phyloP scores from a whole-genome alignment of 2,113 vertebrate species.

The Phylloscopus whistleri region DNA sequence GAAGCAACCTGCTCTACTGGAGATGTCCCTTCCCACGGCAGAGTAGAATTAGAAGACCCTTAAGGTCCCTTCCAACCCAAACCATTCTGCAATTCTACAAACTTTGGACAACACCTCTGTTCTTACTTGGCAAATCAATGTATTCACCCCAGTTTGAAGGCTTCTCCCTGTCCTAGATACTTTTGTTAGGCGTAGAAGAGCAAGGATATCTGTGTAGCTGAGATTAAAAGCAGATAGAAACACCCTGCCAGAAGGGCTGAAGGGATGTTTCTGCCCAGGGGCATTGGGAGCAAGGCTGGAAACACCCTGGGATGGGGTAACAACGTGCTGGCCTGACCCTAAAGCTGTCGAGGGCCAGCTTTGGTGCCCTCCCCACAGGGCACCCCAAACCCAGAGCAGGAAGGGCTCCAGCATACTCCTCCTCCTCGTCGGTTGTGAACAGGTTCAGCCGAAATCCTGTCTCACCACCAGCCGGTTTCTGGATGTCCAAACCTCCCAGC shows the following conservation, averaged over 20 bases:
- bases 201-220: background rate
- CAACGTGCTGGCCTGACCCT: background rate
- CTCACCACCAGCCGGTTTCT: slow-evolving; percentile 77
- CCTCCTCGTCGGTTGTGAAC: slow-evolving; percentile 92
- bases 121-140: background rate
- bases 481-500: slow-evolving; percentile 87
- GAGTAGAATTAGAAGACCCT: background rate
- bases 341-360: background rate
- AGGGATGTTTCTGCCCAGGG: background rate
- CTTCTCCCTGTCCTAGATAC: background rate
- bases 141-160: background rate
- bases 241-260: background rate
- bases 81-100: background rate
- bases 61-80: background rate
- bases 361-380: background rate
- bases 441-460: slow-evolving; percentile 88
- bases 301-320: background rate
- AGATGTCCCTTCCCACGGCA: background rate
- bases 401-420: slow-evolving; percentile 80
- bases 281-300: background rate
- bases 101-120: background rate
- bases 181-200: background rate
- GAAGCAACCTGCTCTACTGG: background rate
- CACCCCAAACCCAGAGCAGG: background rate
- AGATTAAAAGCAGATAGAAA: background rate